Percentiles rank a stretch among this genome's conserved stretches.
These are phyloP conservation scores for Polypedilum pembai DNA, from an alignment of 1,140 invertebrate species.

Conservation along the genomic window DNA sequence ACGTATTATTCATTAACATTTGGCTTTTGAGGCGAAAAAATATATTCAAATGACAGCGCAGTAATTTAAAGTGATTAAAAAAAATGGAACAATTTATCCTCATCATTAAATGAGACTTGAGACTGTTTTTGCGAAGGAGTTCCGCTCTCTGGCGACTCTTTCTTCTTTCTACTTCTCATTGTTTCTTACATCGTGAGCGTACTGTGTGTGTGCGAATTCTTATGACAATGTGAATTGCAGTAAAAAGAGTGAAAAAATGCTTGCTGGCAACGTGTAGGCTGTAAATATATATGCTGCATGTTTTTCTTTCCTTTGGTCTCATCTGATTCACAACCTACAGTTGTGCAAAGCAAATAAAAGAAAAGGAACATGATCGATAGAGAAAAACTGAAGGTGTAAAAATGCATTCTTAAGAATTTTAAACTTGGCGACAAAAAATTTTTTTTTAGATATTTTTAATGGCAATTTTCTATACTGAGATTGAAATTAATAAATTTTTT, in stretches of 20 bases:
- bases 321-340: neutral
- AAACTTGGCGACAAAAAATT: neutral
- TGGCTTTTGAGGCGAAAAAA: neutral
- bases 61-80: constrained; percentile 10
- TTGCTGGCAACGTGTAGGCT: neutral
- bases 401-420: constrained; percentile 13
- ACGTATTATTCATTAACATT: neutral
- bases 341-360: neutral
- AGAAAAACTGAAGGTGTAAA: constrained; percentile 11
- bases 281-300: too few species aligned
- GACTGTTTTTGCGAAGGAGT: constrained; percentile 5
- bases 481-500: too few species aligned
- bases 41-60: neutral
- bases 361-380: neutral
- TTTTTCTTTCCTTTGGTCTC: neutral
- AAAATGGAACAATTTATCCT: constrained; percentile 6
- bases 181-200: neutral
- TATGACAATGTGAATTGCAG: neutral
- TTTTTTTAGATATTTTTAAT: too few species aligned
- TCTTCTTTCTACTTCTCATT: neutral
- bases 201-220: neutral
- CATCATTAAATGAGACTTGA: neutral
- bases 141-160: neutral
- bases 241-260: neutral
- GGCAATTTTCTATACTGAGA: too few species aligned